Conservation (phyloP, 2,113 vertebrate species). For the Macheiramphus alcinus region DNA sequence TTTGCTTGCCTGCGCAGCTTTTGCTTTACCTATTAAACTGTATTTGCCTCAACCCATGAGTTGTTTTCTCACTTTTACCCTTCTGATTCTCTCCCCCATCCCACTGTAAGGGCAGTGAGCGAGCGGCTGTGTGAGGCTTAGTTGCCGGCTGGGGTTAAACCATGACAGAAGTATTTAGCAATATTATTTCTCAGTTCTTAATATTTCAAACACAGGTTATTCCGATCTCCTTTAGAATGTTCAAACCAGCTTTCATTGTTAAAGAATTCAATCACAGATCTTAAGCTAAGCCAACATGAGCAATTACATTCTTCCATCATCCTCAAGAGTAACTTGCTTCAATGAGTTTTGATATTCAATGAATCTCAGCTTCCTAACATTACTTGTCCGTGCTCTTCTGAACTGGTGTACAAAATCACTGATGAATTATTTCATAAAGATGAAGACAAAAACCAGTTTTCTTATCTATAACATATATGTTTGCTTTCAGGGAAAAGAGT, state of each 20-base stretch:
- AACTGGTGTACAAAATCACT: not conserved
- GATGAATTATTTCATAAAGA: not conserved
- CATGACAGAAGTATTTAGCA: not conserved
- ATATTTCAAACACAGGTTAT: not conserved
- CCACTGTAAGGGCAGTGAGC: no score
- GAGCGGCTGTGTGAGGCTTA: no score
- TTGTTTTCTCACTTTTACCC: no score
- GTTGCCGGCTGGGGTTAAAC: no score
- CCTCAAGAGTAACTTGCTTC: not conserved
- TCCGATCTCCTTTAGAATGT: not conserved
- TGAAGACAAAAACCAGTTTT: not conserved
- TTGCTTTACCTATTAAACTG: no score
- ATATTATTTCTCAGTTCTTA: not conserved
- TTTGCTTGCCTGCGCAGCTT: no score
- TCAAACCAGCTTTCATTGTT: not conserved
- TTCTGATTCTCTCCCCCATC: no score
- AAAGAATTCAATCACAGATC: not conserved
- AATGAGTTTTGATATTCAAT: not conserved
- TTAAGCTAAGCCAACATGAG: not conserved
- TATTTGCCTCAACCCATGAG: no score
- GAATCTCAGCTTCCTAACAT: not conserved
- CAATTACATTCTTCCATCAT: not conserved
- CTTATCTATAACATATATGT: not conserved
- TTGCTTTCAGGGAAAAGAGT: not conserved
- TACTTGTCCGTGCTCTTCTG: not conserved